A percentile compares a stretch with the other conserved stretches of the same genome.
Conservation (phyloP, 2,888 invertebrate species). For the Watsonalla cultraria region DNA sequence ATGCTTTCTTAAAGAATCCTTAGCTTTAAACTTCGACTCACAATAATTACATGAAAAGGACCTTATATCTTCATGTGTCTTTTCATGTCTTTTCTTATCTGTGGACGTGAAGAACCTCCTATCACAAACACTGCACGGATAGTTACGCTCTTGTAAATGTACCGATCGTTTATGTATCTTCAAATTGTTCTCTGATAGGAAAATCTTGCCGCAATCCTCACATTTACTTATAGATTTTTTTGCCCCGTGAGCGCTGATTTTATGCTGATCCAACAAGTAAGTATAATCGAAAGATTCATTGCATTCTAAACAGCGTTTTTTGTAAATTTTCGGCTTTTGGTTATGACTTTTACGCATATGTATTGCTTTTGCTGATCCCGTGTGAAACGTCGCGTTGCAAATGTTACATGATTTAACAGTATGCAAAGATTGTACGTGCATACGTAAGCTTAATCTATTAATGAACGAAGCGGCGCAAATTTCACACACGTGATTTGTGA, state of each 20-base stretch:
- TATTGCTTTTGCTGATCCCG: conserved; percentile 9
- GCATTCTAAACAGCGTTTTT: conserved; percentile 26
- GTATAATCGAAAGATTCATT: conserved; percentile 30
- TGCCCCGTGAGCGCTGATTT: conserved; percentile 32
- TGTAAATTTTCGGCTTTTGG: conserved; percentile 3
- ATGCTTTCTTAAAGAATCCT: conserved; percentile 42
- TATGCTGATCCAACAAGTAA: conserved; percentile 30
- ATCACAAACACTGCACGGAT: conserved; percentile 31
- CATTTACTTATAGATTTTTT: conserved; percentile 27
- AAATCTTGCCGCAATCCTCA: conserved; percentile 35
- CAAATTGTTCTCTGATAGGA: conserved; percentile 27
- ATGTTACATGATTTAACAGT: conserved; percentile 35
- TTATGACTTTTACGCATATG: conserved; percentile 23
- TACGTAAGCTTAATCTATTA: conserved; percentile 34
- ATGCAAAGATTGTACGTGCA: conserved; percentile 34
- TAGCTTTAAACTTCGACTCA: conserved; percentile 37
- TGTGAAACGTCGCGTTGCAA: conserved; percentile 32
- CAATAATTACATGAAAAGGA: conserved; percentile 38
- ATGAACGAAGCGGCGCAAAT: conserved; percentile 40
- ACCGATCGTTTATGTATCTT: conserved; percentile 35
- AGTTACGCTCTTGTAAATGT: conserved; percentile 38
- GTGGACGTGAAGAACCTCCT: conserved; percentile 40
- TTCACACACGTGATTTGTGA: conserved; percentile 41
- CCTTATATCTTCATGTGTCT: conserved; percentile 33
- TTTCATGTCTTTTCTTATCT: conserved; percentile 40